These are phyloP conservation scores for Yponomeuta evonymella DNA, from an alignment of 2,888 invertebrate genomes.

Conservation along the genomic window DNA sequence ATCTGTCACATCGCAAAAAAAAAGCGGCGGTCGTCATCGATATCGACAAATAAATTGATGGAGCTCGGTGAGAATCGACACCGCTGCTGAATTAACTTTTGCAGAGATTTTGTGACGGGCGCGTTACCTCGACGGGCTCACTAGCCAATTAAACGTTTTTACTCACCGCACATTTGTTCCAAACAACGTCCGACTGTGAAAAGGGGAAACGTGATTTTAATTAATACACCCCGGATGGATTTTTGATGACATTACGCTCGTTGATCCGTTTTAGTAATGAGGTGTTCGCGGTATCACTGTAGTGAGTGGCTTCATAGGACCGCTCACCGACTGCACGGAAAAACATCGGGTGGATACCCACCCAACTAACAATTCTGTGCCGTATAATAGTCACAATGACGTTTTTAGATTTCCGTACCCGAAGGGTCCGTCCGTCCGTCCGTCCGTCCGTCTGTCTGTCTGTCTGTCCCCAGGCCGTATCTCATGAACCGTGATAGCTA, in stretches of 20 bases:
- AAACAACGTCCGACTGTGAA: conserved; percentile 42
- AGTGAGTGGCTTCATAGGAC: not conserved
- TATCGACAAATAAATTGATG: conserved; percentile 15
- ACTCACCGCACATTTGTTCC: conserved; percentile 58
- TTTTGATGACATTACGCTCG: conserved; percentile 13
- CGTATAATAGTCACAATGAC: no score
- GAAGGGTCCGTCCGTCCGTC: no score
- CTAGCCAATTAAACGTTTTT: conserved; percentile 70
- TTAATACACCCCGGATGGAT: not conserved
- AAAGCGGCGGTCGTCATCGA: not conserved
- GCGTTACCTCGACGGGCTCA: conserved; percentile 31
- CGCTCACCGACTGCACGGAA: not conserved
- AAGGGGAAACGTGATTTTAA: conserved; percentile 12
- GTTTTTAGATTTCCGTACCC: no score
- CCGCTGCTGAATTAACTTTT: conserved; percentile 28
- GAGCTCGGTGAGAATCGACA: conserved; percentile 7
- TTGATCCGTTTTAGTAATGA: not conserved
- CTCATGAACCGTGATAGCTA: no score
- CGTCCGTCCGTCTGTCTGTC: no score
- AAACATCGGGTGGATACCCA: no score
- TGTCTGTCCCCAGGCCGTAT: no score
- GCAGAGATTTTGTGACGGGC: conserved; percentile 57
- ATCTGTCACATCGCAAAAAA: not conserved
- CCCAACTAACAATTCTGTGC: no score
- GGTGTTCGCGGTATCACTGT: not conserved